Evolutionary conservation across 2,797 vertebrate genomes (phyloP).

Genomic region (Carcharodon carcharias): DNA sequence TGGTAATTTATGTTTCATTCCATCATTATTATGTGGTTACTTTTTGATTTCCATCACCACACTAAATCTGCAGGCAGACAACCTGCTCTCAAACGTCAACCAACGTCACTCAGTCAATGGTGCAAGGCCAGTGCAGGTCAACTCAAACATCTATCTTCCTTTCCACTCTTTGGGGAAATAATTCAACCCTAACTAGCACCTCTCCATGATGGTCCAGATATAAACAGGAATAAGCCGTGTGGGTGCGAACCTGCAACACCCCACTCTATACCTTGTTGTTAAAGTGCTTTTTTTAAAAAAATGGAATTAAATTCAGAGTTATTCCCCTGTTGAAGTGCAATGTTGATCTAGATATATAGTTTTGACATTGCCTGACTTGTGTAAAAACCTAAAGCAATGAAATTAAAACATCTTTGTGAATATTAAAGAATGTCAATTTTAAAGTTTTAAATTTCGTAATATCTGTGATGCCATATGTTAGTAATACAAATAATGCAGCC

Average conservation of each 20-base stretch:
- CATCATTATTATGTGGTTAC: background rate
- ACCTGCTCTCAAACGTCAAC: background rate
- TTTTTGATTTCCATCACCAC: background rate
- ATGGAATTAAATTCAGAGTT: background rate
- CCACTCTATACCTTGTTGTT: background rate
- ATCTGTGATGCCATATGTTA: background rate
- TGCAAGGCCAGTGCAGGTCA: background rate
- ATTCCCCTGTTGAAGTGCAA: background rate
- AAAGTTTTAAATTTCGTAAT: background rate
- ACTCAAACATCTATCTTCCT: background rate
- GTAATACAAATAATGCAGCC: background rate
- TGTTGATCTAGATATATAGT: background rate
- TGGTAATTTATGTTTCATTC: conserved; percentile 12
- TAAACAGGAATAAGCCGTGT: background rate
- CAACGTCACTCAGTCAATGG: background rate
- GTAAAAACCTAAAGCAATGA: background rate
- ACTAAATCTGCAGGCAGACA: background rate
- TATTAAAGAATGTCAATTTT: background rate
- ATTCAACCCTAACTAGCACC: background rate
- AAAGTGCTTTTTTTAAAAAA: background rate
- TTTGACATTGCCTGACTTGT: background rate
- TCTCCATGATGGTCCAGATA: background rate
- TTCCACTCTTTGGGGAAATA: conserved; percentile 27
- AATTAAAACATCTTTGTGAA: background rate
- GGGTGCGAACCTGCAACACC: background rate